These are phyloP conservation scores for Megalopta genalis DNA, from an alignment of 1,140 invertebrate species.

Conservation along the genomic window DNA sequence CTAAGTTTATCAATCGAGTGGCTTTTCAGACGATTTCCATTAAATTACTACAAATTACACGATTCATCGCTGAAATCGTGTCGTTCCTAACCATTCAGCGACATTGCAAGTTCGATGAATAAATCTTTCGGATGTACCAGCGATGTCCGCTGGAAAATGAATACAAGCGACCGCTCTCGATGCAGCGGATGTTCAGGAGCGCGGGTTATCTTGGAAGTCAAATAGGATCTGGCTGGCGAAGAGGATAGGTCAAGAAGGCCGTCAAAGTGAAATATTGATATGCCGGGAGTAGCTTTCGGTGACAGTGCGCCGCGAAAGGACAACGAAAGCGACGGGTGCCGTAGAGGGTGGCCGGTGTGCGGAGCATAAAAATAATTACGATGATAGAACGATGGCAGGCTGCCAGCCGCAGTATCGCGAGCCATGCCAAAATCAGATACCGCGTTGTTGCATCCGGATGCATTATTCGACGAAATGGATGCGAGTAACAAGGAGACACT, in stretches of 20 bases:
- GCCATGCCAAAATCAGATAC: constrained; percentile 73
- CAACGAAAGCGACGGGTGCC: background rate
- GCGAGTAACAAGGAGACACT: background rate
- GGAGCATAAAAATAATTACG: constrained; percentile 74
- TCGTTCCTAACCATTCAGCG: no score
- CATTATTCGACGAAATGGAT: constrained; percentile 62
- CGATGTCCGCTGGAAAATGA: background rate
- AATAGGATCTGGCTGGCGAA: background rate
- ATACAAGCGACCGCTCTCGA: background rate
- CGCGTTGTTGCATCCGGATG: constrained; percentile 70
- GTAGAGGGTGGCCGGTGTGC: background rate
- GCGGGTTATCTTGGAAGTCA: constrained; percentile 24
- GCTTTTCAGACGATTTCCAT: no score
- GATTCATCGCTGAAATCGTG: no score
- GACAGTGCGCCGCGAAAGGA: background rate
- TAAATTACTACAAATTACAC: no score
- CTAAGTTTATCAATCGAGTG: no score
- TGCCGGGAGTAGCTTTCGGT: constrained; percentile 43
- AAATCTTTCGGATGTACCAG: no score
- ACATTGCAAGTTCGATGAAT: no score
- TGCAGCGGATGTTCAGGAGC: background rate
- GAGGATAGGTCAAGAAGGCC: constrained; percentile 17
- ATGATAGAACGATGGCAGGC: constrained; percentile 69
- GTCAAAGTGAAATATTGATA: constrained; percentile 58
- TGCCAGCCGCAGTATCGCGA: constrained; percentile 61